These are phyloP conservation scores for Encarsia formosa DNA, from an alignment of 2,888 invertebrate genomes.

Conservation along the genomic window DNA sequence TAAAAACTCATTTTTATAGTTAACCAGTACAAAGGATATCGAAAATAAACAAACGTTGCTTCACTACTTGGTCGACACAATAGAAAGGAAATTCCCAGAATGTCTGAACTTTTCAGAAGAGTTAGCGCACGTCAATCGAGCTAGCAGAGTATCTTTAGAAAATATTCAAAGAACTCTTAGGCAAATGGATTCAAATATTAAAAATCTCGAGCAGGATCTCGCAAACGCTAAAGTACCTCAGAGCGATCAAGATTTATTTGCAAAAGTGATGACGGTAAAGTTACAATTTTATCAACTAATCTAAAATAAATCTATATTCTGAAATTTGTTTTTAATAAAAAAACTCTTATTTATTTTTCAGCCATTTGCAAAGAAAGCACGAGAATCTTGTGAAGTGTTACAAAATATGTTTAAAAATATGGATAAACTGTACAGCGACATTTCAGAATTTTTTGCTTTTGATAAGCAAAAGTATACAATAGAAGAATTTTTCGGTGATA, in stretches of 20 bases:
- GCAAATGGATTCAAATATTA: slow-evolving; percentile 83
- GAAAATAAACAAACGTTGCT: slow-evolving; percentile 90
- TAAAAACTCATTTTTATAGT: slow-evolving; percentile 48
- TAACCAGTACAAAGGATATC: slow-evolving; percentile 85
- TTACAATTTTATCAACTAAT: slow-evolving; percentile 4
- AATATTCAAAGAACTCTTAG: slow-evolving; percentile 74
- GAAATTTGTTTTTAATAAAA: neutral
- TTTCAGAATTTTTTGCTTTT: slow-evolving; percentile 88
- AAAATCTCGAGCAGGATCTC: slow-evolving; percentile 86
- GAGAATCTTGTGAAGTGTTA: slow-evolving; percentile 81
- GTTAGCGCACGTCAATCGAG: slow-evolving; percentile 84
- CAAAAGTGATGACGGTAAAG: slow-evolving; percentile 81
- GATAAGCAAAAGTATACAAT: slow-evolving; percentile 89
- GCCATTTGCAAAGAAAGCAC: slow-evolving; percentile 74
- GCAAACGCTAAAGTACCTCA: slow-evolving; percentile 78
- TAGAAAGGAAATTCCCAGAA: slow-evolving; percentile 86
- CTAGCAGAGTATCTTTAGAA: slow-evolving; percentile 81
- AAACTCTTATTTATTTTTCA: slow-evolving; percentile 35
- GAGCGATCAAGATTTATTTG: slow-evolving; percentile 78
- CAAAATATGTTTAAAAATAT: slow-evolving; percentile 93
- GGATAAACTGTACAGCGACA: slow-evolving; percentile 76
- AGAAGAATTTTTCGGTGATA: slow-evolving; percentile 93
- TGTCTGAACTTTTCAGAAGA: slow-evolving; percentile 80
- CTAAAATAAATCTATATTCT: neutral
- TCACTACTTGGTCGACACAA: slow-evolving; percentile 84